A percentile compares a stretch with the other conserved stretches of the same genome.
Conservation (phyloP, 2,888 invertebrate genomes). For the Hymenopus coronatus region DNA sequence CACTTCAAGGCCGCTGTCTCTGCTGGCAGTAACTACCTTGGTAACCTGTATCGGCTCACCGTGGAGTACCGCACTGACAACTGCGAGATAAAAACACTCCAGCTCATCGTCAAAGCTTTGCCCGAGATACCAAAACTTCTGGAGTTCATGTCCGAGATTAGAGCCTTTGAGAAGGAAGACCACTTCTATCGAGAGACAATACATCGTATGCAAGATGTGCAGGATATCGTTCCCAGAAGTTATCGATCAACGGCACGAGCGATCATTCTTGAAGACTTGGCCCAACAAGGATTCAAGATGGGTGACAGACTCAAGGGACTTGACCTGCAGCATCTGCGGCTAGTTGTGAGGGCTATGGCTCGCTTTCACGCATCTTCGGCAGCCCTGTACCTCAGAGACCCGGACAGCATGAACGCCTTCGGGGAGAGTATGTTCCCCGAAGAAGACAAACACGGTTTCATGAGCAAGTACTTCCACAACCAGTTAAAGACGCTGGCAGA, state of each 20-base stretch:
- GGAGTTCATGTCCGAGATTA: slow-evolving; percentile 2
- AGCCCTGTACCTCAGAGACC: slow-evolving; percentile 13
- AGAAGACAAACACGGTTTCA: neutral
- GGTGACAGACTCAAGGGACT: slow-evolving; percentile 6
- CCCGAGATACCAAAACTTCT: slow-evolving; percentile 17
- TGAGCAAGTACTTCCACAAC: neutral
- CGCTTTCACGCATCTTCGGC: slow-evolving; percentile 23
- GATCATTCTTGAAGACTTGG: slow-evolving; percentile 27
- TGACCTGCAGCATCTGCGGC: slow-evolving; percentile 16
- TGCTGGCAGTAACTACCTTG: neutral
- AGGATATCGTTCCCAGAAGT: neutral
- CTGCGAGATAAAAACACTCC: neutral
- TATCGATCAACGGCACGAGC: neutral
- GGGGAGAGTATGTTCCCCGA: slow-evolving; percentile 1
- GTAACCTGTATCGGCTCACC: neutral
- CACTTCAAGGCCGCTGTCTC: neutral
- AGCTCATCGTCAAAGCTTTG: slow-evolving; percentile 26
- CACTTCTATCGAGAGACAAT: slow-evolving; percentile 11
- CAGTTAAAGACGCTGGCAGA: neutral
- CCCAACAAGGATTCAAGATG: slow-evolving; percentile 4
- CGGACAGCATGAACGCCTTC: neutral
- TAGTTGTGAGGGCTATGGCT: slow-evolving; percentile 20
- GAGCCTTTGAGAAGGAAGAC: slow-evolving; percentile 22
- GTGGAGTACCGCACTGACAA: neutral
- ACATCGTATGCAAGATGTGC: neutral